A percentile compares a stretch with the other conserved stretches of the same genome.
Evolutionary conservation across 2,888 invertebrate genomes (phyloP).

Genomic region (Dilophus febrilis): DNA sequence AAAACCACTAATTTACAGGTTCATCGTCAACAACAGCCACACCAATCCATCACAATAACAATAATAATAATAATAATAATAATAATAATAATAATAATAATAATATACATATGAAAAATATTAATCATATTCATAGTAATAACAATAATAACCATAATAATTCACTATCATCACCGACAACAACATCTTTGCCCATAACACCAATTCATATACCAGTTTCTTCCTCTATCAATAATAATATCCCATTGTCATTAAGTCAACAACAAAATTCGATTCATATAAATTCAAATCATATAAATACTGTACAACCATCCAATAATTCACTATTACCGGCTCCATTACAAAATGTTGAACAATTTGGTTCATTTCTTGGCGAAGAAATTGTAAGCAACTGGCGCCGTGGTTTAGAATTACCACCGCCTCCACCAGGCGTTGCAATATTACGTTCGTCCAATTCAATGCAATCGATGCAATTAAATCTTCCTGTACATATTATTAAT

Average conservation of each 20-base stretch:
- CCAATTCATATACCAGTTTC: slow-evolving; percentile 5
- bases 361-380: slow-evolving; percentile 63
- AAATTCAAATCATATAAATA: slow-evolving; percentile 18
- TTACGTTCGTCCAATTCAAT: slow-evolving; percentile 3
- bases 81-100: slow-evolving; percentile 1
- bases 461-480: slow-evolving; percentile 4
- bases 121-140: too few species aligned
- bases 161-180: slow-evolving; percentile 3
- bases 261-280: background rate
- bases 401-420: slow-evolving; percentile 39
- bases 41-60: slow-evolving; percentile 5
- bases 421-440: slow-evolving; percentile 7
- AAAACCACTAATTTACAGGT: slow-evolving; percentile 15
- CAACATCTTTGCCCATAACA: slow-evolving; percentile 2
- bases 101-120: too few species aligned
- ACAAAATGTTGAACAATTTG: slow-evolving; percentile 53
- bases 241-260: slow-evolving; percentile 4
- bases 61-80: slow-evolving; percentile 4
- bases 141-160: slow-evolving; percentile 3
- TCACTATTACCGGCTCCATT: slow-evolving; percentile 34
- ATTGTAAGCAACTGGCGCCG: slow-evolving; percentile 65
- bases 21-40: slow-evolving; percentile 10
- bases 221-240: too few species aligned
- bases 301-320: too few species aligned
- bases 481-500: background rate